These are phyloP conservation scores for Paracanthobrama guichenoti DNA, from an alignment of 2,113 vertebrate species.

Conservation along the genomic window DNA sequence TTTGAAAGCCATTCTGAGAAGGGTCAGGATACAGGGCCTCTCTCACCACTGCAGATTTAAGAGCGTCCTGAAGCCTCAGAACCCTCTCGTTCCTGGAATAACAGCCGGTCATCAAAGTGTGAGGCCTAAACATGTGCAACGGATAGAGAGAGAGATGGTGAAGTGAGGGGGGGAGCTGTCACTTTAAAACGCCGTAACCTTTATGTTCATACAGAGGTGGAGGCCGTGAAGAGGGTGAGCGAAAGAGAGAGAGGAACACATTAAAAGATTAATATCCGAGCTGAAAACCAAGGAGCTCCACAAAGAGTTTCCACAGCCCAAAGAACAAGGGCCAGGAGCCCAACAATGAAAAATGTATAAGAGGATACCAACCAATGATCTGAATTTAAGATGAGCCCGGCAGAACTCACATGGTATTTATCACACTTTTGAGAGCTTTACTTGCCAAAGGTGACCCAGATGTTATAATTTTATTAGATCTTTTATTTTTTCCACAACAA, in stretches of 20 bases:
- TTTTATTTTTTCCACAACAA: not conserved
- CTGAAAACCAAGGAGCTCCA: slow-evolving; percentile 29
- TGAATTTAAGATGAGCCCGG: slow-evolving; percentile 26
- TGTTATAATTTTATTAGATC: not conserved
- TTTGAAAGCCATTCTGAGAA: slow-evolving; percentile 66
- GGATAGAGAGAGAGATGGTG: not conserved
- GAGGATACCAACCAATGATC: slow-evolving; percentile 13
- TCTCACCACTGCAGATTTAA: slow-evolving; percentile 68
- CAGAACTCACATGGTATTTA: not conserved
- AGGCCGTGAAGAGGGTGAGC: slow-evolving; percentile 16
- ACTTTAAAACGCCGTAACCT: not conserved
- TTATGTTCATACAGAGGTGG: not conserved
- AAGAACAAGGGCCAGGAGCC: slow-evolving; percentile 24
- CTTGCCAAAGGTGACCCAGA: not conserved
- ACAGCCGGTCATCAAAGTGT: slow-evolving; percentile 69
- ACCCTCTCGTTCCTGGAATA: slow-evolving; percentile 70
- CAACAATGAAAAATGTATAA: slow-evolving; percentile 38
- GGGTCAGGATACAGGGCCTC: slow-evolving; percentile 50
- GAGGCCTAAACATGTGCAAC: slow-evolving; percentile 56
- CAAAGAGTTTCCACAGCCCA: slow-evolving; percentile 9
- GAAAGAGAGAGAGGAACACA: slow-evolving; percentile 26
- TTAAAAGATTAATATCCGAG: slow-evolving; percentile 32
- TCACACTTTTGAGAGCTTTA: not conserved
- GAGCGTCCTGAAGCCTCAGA: slow-evolving; percentile 64
- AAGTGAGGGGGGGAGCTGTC: not conserved